Conservation (phyloP, 2,797 vertebrate species). For the Varecia variegata region DNA sequence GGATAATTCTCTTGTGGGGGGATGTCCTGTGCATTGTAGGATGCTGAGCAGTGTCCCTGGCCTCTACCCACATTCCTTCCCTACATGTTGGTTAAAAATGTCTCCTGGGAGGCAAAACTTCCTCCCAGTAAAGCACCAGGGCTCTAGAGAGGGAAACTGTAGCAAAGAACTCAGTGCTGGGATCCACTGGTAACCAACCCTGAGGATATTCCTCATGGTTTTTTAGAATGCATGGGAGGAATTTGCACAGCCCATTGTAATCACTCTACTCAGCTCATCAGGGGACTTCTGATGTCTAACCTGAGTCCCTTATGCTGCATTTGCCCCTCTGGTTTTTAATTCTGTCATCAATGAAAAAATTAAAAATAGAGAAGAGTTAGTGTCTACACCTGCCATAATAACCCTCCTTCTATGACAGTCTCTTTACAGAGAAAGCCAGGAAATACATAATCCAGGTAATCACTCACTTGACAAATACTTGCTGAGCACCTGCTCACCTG, state of each 20-base stretch:
- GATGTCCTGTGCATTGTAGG: accelerated
- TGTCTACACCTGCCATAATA: accelerated
- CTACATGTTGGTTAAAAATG: background rate
- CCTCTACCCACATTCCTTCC: background rate
- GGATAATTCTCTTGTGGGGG: accelerated
- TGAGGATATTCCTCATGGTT: no score
- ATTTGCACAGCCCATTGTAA: background rate
- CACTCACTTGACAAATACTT: background rate
- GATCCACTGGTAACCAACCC: background rate
- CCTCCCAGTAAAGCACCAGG: background rate
- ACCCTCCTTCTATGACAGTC: background rate
- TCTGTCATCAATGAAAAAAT: background rate
- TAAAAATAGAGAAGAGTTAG: no score
- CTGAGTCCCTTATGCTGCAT: background rate
- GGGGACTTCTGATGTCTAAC: background rate
- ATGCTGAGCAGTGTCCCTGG: accelerated
- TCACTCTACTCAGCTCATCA: no score
- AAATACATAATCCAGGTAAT: no score
- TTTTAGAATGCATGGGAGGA: background rate
- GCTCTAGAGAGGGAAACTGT: background rate
- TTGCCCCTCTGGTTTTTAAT: background rate
- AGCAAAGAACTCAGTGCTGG: background rate
- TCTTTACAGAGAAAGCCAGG: background rate
- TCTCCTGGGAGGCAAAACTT: background rate
- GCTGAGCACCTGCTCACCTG: accelerated